phyloP scores from a whole-genome alignment of 2,113 vertebrate species.

The Stigmatopora nigra region DNA sequence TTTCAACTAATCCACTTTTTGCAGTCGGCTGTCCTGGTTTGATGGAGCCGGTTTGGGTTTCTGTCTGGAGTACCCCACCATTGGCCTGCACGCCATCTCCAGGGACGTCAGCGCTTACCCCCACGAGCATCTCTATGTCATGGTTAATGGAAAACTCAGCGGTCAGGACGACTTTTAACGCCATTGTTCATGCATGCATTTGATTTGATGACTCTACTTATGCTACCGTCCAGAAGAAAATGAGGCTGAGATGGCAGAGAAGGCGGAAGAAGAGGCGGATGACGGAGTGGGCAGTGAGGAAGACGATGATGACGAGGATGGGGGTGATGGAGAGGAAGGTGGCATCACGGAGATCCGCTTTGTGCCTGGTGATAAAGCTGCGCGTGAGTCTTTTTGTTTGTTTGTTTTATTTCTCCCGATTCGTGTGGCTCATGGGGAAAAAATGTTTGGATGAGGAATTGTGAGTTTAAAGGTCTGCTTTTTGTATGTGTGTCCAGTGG shows the following conservation, averaged over 20 bases:
- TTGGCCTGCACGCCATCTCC: constrained; percentile 91
- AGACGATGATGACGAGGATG: constrained; percentile 42
- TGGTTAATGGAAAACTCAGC: constrained; percentile 86
- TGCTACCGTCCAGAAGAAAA: constrained; percentile 62
- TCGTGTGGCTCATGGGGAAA: no score
- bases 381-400: constrained; percentile 73
- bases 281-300: constrained; percentile 56
- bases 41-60: constrained; percentile 86
- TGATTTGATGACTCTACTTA: neutral
- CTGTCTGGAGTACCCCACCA: constrained; percentile 88
- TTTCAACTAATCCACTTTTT: neutral
- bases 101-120: constrained; percentile 81
- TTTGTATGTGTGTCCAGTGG: constrained; percentile 69
- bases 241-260: constrained; percentile 71
- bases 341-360: constrained; percentile 90
- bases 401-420: neutral
- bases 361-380: constrained; percentile 82
- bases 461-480: no score
- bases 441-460: no score
- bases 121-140: constrained; percentile 89
- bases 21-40: constrained; percentile 84
- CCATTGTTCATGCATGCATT: neutral
- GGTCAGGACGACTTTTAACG: constrained; percentile 63
- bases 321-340: constrained; percentile 72
- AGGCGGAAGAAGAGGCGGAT: constrained; percentile 42